Percentiles rank a stretch among this genome's conserved stretches.
These are phyloP conservation scores for Sisor rabdophorus DNA, from an alignment of 2,113 vertebrate species.

Conservation along the genomic window DNA sequence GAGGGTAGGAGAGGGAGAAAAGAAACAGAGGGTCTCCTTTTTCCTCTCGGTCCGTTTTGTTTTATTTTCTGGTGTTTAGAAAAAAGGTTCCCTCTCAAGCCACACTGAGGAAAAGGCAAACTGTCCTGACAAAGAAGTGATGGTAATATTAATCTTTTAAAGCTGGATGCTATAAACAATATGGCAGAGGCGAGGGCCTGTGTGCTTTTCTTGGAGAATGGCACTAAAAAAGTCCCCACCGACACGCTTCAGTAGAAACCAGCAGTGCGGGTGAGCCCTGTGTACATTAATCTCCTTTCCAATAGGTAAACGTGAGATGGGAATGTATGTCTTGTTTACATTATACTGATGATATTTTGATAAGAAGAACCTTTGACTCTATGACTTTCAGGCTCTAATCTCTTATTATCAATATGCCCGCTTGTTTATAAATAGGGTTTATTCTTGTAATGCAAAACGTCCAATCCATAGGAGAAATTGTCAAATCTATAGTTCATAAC, in stretches of 20 bases:
- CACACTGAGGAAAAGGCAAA: slow-evolving; percentile 65
- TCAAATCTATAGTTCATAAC: neutral
- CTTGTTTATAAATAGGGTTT: slow-evolving; percentile 27
- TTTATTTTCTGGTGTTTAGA: slow-evolving; percentile 48
- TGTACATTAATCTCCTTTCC: slow-evolving; percentile 44
- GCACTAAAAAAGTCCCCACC: slow-evolving; percentile 21
- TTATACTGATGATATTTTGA: slow-evolving; percentile 43
- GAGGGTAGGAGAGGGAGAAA: slow-evolving; percentile 17
- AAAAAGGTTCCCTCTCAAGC: slow-evolving; percentile 55
- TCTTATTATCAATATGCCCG: slow-evolving; percentile 36
- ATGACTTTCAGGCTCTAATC: slow-evolving; percentile 23
- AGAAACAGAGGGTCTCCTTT: slow-evolving; percentile 54
- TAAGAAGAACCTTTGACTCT: slow-evolving; percentile 40
- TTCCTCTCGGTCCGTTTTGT: slow-evolving; percentile 47
- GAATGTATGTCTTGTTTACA: slow-evolving; percentile 47
- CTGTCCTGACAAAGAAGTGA: slow-evolving; percentile 63
- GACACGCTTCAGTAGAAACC: slow-evolving; percentile 16
- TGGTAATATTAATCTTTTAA: slow-evolving; percentile 69
- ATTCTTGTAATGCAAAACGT: slow-evolving; percentile 11
- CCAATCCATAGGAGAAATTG: slow-evolving; percentile 5
- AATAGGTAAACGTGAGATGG: slow-evolving; percentile 33
- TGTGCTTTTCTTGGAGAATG: slow-evolving; percentile 27
- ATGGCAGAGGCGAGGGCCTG: slow-evolving; percentile 49
- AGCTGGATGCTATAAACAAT: slow-evolving; percentile 68
- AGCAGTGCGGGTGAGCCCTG: slow-evolving; percentile 13